These are phyloP conservation scores for Sebastiscus albofasciatus DNA, from an alignment of 2,797 vertebrate species.

Conservation along the genomic window DNA sequence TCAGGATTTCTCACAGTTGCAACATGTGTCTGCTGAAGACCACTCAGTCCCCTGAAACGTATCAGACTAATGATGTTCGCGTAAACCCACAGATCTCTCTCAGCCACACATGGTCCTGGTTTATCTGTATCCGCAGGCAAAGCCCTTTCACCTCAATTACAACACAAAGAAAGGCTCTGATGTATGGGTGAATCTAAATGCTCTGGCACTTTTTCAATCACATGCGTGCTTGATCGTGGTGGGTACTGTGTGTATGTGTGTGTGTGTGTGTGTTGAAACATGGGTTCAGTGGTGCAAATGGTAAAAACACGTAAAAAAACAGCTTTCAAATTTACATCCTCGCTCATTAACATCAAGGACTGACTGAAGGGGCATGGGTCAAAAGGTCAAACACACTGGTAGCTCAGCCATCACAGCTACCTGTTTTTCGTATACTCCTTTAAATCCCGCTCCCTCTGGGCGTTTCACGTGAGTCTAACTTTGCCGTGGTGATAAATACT, in stretches of 20 bases:
- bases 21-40: slow-evolving; percentile 4
- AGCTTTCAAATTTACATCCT: slow-evolving; percentile 18
- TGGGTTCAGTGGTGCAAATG: background rate
- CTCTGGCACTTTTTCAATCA: slow-evolving; percentile 10
- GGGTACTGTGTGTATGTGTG: background rate
- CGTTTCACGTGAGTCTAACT: background rate
- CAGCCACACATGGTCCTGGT: slow-evolving; percentile 59
- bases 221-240: background rate
- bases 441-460: slow-evolving; percentile 3
- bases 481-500: background rate
- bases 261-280: background rate
- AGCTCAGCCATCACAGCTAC: slow-evolving; percentile 28
- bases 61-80: slow-evolving; percentile 26
- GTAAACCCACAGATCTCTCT: slow-evolving; percentile 38
- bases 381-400: slow-evolving; percentile 27
- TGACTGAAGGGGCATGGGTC: background rate
- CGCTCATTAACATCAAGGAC: slow-evolving; percentile 38
- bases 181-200: slow-evolving; percentile 25
- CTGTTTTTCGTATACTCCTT: slow-evolving; percentile 27
- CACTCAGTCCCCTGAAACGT: background rate
- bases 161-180: slow-evolving; percentile 39
- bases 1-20: slow-evolving; percentile 4
- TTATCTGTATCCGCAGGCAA: slow-evolving; percentile 42
- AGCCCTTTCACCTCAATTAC: slow-evolving; percentile 41
- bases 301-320: background rate